Evolutionary conservation across 2,113 vertebrate genomes (phyloP), one percentile per base, ranked within the genome.

Genomic region (Axis porcinus): DNA sequence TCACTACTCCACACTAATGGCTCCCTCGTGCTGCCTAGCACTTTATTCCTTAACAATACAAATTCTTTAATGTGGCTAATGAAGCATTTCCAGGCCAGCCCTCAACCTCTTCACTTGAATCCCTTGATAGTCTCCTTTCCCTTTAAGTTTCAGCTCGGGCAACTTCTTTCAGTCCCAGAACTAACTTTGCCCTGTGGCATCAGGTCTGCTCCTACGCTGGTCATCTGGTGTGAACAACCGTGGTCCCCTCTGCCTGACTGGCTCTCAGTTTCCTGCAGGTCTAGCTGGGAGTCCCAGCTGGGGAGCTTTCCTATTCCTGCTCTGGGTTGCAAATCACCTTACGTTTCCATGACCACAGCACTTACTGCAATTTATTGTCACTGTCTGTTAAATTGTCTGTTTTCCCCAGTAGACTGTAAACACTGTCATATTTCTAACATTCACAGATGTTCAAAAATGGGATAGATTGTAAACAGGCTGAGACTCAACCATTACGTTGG

Each of bases 351-450:
- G 67, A 54, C 30, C 21, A 7, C 11, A 47, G 70, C 84, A 50
- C 74, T 78, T 93, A 40, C 0, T 60, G 27, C 91, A 91, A 52
- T 94, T 94, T 93, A 91, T 86, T 94, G 23, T 76, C 58, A 33
- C 54, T 86, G 81, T 50, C 84, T 76, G 10, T 81, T 94, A 94
- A 96, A 93, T 40, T 87, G 79, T 76, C 83, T 97, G 45, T 74
- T 58, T 89, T 94, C 27, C 47, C 79, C 54, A 36, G 15, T 3
- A 87, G 92, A 92, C 79, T 43, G 70, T 85, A 92, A 93, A 95
- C 78, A 91, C 23, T 30, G 30, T 86, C 74, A 28, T 11, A 83
- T 87, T 78, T 85, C 94, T 93, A 78, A 79, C 76, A 54, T 30
- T 55, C 74, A 87, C 57, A 90, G 84, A 95, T 95, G 70, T 89